Evolutionary conservation across 2,113 vertebrate species (phyloP).

Genomic region (Gopherus evgoodei): DNA sequence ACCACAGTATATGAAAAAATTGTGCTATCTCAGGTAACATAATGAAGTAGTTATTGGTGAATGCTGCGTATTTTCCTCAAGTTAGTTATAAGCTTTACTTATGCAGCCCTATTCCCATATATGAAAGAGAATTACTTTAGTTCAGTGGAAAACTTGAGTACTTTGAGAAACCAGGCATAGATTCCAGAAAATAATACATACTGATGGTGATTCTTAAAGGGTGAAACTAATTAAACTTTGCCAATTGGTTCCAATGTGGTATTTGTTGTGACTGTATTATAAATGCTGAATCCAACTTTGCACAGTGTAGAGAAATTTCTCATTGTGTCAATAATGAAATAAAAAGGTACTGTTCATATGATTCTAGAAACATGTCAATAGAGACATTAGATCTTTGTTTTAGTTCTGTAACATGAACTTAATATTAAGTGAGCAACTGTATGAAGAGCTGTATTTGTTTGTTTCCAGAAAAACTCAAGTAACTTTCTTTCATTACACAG

Average conservation of each 20-base stretch:
- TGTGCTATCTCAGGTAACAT: neutral
- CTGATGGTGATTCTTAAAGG: neutral
- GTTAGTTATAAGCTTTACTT: neutral
- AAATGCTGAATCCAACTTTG: neutral
- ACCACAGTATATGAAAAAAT: neutral
- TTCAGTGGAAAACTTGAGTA: neutral
- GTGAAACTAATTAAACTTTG: neutral
- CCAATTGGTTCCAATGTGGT: neutral
- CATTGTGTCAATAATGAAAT: neutral
- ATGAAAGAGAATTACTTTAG: neutral
- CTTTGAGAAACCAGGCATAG: neutral
- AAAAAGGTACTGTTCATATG: neutral
- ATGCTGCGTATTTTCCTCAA: neutral
- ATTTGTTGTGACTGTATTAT: neutral
- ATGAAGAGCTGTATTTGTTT: neutral
- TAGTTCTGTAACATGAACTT: neutral
- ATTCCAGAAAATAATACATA: neutral
- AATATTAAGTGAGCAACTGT: neutral
- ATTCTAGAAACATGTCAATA: neutral
- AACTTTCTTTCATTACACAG: neutral
- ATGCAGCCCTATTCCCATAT: neutral
- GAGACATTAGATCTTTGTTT: neutral
- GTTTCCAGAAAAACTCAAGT: neutral
- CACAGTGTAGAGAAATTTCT: neutral
- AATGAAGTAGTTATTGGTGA: fast-evolving